Conservation (phyloP, 2,797 vertebrate genomes). For the Sparus aurata region DNA sequence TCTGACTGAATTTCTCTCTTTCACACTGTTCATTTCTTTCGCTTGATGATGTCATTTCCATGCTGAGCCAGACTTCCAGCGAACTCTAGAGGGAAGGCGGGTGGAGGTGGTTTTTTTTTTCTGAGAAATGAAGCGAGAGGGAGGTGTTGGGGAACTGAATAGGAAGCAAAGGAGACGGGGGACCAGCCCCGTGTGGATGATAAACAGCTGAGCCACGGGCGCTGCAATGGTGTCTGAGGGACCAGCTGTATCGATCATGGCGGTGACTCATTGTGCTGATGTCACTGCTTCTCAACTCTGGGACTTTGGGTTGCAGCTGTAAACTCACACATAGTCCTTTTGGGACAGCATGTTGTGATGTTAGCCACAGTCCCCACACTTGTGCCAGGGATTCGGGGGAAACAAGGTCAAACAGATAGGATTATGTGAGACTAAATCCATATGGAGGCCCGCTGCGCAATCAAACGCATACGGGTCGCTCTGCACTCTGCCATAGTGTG, state of each 20-base stretch:
- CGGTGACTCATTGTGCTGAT: conserved; percentile 63
- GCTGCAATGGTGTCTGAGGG: conserved; percentile 49
- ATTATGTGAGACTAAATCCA: conserved; percentile 34
- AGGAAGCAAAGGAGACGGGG: conserved; percentile 25
- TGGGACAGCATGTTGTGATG: conserved; percentile 35
- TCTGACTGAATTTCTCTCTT: conserved; percentile 19
- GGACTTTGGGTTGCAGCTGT: conserved; percentile 51
- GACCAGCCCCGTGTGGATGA: conserved; percentile 39
- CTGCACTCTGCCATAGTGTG: conserved; percentile 5
- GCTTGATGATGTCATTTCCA: conserved; percentile 67
- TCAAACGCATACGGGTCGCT: conserved; percentile 19
- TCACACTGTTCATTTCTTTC: conserved; percentile 50
- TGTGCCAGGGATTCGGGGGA: conserved; percentile 29
- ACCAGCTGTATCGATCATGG: conserved; percentile 65
- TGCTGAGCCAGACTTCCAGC: conserved; percentile 56
- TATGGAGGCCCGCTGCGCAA: conserved; percentile 22
- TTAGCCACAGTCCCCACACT: conserved; percentile 24
- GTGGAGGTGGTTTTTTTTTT: conserved; percentile 19
- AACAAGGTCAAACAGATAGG: conserved; percentile 52
- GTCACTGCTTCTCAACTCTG: conserved; percentile 50
- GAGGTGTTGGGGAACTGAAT: conserved; percentile 26
- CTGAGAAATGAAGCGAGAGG: conserved; percentile 12
- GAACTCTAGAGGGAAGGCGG: conserved; percentile 30
- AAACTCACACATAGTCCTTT: conserved; percentile 54
- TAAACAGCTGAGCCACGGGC: conserved; percentile 60